Percentiles rank a stretch among this genome's conserved stretches.
Conservation (phyloP, 2,113 vertebrate species). For the Puffinus mauretanicus region DNA sequence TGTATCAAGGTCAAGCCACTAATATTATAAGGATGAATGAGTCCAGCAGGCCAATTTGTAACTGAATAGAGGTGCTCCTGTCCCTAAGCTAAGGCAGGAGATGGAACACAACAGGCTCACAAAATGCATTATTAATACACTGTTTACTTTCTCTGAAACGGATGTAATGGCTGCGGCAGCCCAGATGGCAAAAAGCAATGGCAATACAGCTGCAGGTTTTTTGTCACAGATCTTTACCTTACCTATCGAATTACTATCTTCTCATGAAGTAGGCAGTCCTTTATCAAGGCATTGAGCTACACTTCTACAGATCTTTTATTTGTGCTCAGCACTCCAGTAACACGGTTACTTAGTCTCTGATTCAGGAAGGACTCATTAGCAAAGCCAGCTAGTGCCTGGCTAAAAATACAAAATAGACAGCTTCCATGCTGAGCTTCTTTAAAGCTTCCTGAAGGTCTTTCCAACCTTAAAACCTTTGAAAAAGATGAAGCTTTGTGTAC, state of each 20-base stretch:
- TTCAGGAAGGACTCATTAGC: not conserved
- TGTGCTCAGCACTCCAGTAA: not conserved
- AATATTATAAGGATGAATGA: not conserved
- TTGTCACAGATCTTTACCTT: not conserved
- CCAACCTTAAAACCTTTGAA: not conserved
- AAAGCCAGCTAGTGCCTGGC: not conserved
- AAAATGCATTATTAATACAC: not conserved
- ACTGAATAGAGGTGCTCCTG: not conserved
- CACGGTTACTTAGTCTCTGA: not conserved
- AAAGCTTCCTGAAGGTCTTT: not conserved
- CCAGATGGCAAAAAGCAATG: not conserved
- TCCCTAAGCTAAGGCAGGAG: not conserved
- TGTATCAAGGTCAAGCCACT: conserved; percentile 52
- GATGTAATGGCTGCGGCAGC: not conserved
- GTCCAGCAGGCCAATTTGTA: conserved; percentile 8
- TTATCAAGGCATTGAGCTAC: not conserved
- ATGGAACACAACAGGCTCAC: not conserved
- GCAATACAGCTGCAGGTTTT: not conserved
- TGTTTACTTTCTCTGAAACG: not conserved
- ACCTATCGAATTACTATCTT: not conserved
- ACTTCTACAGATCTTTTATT: not conserved
- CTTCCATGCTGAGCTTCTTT: not conserved
- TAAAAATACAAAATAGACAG: not conserved
- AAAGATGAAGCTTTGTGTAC: not conserved
- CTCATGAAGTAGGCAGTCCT: not conserved